Evolutionary conservation across 1,140 invertebrate genomes (phyloP).

Genomic region (Ostrea edulis): DNA sequence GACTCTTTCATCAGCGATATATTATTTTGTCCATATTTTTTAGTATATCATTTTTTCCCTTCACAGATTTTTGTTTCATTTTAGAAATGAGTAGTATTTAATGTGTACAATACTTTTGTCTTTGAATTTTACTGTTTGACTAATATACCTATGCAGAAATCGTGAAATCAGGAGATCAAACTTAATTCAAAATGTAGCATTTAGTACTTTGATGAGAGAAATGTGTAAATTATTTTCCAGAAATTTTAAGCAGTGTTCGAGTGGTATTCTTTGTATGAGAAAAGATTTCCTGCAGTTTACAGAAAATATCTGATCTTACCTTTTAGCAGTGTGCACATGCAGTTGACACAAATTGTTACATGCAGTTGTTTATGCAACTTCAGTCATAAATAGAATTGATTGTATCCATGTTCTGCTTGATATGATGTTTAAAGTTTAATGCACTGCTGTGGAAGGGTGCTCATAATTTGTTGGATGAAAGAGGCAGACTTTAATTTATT

Average conservation of each 20-base stretch:
- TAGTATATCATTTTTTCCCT: background rate
- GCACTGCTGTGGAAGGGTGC: background rate
- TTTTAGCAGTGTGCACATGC: background rate
- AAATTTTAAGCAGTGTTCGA: too few relatives aligned
- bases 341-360: background rate
- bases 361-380: background rate
- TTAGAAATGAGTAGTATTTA: background rate
- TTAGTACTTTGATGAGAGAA: too few relatives aligned
- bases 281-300: background rate
- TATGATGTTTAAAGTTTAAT: background rate
- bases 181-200: too few relatives aligned
- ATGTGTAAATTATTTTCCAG: too few relatives aligned
- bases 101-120: background rate
- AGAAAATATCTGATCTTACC: background rate
- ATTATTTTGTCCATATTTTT: background rate
- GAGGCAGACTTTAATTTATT: slow-evolving; percentile 2
- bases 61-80: background rate
- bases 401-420: background rate
- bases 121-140: background rate
- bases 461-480: slow-evolving; percentile 18
- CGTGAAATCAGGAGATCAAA: too few relatives aligned
- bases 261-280: too few relatives aligned
- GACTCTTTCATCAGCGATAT: background rate
- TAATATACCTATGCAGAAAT: background rate
- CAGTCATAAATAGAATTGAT: background rate